Evolutionary conservation across 2,113 vertebrate species (phyloP), one percentile per base, ranked within the genome.

Genomic region (Actenoides hombroni): DNA sequence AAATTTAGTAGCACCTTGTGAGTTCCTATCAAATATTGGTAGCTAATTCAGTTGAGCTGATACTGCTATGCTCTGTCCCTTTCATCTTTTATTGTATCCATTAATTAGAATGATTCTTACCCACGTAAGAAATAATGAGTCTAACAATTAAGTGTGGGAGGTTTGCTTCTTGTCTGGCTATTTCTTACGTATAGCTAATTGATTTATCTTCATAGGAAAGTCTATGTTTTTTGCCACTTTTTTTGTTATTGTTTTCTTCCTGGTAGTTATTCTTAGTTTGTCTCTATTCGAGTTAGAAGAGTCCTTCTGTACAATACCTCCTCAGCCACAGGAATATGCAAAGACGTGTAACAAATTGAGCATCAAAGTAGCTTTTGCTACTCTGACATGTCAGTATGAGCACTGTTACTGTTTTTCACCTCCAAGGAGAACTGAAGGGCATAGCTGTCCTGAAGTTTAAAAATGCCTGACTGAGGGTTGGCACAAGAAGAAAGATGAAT

Each of bases 41-140:
- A 73, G 7, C 10, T 65, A 44, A 7, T 80, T 73, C 60, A 57
- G 4, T 18, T 7, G 11, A 90, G n/a, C 15, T 37, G n/a, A 51
- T 65, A 18, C 15, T 39, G 25, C 54, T 83, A 35, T 25, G 33
- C 14, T 92, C 44, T 75, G 10, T 71, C 49, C 24, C 21, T 80
- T 63, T 74, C 26, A 18, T 68, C 40, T 92, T 80, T 65, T 64
- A 28, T 63, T 6, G 14, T 42, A 69, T 68, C 67, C 70, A 79
- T 90, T 87, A 85, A 54, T 74, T 59, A 25, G 15, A 87, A 74
- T 85, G 21, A 80, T 76, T 73, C 56, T 90, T 80, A 53, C 69
- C 74, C 83, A 86, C 68, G 14, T 68, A 56, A 95, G 56, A 90
- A 95, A 94, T 54, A 83, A 83, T 57, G 54, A 95, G 51, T 93